Percentiles rank a stretch among this genome's conserved stretches.
Evolutionary conservation across 2,888 invertebrate genomes (phyloP).

Genomic region (Dicranocentrus wangi): DNA sequence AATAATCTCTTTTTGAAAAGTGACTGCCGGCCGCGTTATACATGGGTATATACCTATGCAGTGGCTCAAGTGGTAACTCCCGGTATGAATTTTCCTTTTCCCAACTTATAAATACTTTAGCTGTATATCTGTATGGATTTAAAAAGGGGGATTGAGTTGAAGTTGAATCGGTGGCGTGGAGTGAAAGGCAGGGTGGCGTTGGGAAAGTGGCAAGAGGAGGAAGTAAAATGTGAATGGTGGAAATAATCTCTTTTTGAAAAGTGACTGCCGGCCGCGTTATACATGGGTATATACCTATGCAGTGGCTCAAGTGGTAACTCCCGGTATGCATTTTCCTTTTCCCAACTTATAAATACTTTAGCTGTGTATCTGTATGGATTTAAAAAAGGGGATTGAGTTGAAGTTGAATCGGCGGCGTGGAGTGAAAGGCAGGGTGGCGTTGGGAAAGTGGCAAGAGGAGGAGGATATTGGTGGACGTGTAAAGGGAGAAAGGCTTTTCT

Average conservation of each 20-base stretch:
- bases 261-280: too few species aligned
- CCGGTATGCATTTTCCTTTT: background rate
- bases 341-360: slow-evolving; percentile 30
- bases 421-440: background rate
- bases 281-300: too few species aligned
- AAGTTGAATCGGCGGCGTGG: too few species aligned
- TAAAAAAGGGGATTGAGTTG: background rate
- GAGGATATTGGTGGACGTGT: background rate
- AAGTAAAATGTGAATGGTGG: background rate
- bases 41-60: too few species aligned
- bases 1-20: slow-evolving; percentile 39
- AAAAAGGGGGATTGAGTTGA: background rate
- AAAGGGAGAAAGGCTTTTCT: slow-evolving; percentile 1
- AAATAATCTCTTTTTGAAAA: too few species aligned
- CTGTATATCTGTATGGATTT: background rate
- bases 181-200: background rate
- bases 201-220: background rate
- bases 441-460: background rate
- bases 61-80: slow-evolving; percentile 34
- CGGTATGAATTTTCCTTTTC: background rate
- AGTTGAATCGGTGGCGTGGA: too few species aligned
- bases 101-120: slow-evolving; percentile 30
- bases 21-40: slow-evolving; percentile 9
- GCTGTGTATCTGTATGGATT: background rate
- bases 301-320: slow-evolving; percentile 35